Conservation (phyloP, 2,888 invertebrate species). For the Lottia scabra region DNA sequence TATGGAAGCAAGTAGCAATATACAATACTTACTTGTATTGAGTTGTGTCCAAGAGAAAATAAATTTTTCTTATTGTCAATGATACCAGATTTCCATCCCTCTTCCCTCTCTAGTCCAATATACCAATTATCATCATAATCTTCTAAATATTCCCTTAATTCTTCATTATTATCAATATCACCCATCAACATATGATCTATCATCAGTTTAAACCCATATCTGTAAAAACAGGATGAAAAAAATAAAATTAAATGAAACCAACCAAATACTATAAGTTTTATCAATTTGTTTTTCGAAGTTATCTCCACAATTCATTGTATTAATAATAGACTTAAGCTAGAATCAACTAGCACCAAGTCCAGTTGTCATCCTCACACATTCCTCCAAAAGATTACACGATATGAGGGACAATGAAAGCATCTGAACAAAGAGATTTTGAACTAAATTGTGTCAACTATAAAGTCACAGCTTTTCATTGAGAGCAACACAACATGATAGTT, state of each 20-base stretch:
- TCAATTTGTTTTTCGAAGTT: too few relatives aligned
- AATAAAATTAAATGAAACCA: too few relatives aligned
- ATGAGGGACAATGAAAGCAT: too few relatives aligned
- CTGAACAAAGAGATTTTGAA: too few relatives aligned
- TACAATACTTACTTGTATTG: constrained; percentile 49
- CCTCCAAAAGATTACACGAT: too few relatives aligned
- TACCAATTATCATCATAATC: constrained; percentile 68
- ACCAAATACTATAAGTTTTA: too few relatives aligned
- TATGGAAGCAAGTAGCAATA: background rate
- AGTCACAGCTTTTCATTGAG: too few relatives aligned
- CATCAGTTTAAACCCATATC: constrained; percentile 70
- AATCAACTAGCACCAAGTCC: too few relatives aligned
- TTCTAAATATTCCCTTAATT: constrained; percentile 64
- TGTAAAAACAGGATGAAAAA: constrained; percentile 22
- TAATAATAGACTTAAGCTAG: too few relatives aligned
- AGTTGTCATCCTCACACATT: too few relatives aligned
- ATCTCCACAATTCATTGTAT: too few relatives aligned
- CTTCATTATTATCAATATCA: constrained; percentile 56
- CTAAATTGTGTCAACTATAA: too few relatives aligned
- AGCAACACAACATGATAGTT: background rate
- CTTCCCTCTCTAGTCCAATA: constrained; percentile 66
- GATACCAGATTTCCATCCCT: constrained; percentile 67
- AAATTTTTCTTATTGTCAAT: constrained; percentile 62
- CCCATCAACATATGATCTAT: constrained; percentile 70
- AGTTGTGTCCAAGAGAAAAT: constrained; percentile 64